Percentiles rank a stretch among this genome's conserved stretches.
Conservation (phyloP, 2,888 invertebrate species). For the Trissolcus japonicus region DNA sequence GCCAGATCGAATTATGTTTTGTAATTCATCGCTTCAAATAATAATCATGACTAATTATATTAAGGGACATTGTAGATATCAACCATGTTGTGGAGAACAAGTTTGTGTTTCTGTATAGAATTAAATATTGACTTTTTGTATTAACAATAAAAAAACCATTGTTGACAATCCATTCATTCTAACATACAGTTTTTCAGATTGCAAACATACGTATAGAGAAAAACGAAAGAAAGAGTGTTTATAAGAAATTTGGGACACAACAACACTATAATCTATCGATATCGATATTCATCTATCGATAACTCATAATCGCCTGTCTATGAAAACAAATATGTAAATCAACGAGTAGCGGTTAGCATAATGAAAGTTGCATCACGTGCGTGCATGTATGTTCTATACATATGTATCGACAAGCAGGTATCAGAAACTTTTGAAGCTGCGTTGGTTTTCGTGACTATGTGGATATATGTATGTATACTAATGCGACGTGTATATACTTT, state of each 20-base stretch:
- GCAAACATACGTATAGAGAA: too few relatives aligned
- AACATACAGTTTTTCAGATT: too few relatives aligned
- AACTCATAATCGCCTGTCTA: constrained; percentile 34
- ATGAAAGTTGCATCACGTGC: constrained; percentile 43
- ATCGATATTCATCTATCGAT: too few relatives aligned
- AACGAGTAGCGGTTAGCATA: constrained; percentile 34
- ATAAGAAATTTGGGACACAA: too few relatives aligned
- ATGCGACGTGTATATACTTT: constrained; percentile 32
- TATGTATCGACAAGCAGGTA: constrained; percentile 44
- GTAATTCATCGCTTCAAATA: too few relatives aligned
- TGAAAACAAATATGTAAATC: constrained; percentile 52
- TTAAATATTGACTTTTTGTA: neutral
- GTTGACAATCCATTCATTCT: too few relatives aligned
- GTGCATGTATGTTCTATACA: neutral
- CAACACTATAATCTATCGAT: neutral
- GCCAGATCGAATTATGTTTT: constrained; percentile 1
- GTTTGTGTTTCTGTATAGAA: neutral
- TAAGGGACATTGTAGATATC: too few relatives aligned
- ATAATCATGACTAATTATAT: too few relatives aligned
- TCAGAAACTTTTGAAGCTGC: constrained; percentile 43
- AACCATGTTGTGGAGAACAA: too few relatives aligned
- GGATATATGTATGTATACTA: constrained; percentile 22
- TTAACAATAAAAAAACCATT: too few relatives aligned
- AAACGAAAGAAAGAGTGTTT: too few relatives aligned
- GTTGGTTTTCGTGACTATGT: constrained; percentile 27